Evolutionary conservation across 2,888 invertebrate species (phyloP).

Genomic region (Ellobium chinense): DNA sequence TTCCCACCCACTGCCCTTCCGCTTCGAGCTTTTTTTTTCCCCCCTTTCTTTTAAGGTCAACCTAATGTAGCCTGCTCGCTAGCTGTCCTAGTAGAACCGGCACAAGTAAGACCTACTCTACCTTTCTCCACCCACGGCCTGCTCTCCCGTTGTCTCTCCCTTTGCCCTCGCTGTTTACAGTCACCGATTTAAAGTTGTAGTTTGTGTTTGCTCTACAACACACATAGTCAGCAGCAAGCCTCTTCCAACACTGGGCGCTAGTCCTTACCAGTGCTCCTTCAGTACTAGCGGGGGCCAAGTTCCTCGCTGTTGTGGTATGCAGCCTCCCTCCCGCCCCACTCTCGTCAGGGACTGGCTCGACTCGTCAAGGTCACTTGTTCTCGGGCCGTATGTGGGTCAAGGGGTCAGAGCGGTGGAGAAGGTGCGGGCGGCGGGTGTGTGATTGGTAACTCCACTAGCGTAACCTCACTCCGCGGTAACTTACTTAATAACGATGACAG

Average conservation of each 20-base stretch:
- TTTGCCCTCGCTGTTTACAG: slow-evolving; percentile 6
- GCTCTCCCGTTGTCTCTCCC: not conserved
- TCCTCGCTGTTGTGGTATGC: slow-evolving; percentile 31
- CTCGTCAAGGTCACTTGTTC: slow-evolving; percentile 34
- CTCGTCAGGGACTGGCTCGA: not conserved
- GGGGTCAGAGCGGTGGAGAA: slow-evolving; percentile 18
- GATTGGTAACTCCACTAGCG: not conserved
- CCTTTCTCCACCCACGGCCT: not conserved
- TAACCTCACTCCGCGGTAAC: not conserved
- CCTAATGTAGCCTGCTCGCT: not conserved
- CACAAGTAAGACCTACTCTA: not conserved
- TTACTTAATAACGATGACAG: not conserved
- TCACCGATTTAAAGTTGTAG: slow-evolving; percentile 3
- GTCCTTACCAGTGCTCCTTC: not conserved
- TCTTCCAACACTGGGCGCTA: not conserved
- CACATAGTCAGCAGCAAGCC: not conserved
- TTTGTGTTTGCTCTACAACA: not conserved
- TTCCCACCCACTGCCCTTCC: not conserved
- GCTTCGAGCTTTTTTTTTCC: slow-evolving; percentile 12
- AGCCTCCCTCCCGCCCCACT: not conserved
- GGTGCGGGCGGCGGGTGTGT: not conserved
- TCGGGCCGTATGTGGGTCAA: slow-evolving; percentile 20
- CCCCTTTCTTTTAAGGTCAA: slow-evolving; percentile 5
- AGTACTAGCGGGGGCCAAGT: slow-evolving; percentile 6
- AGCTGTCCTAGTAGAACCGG: not conserved